These are phyloP conservation scores for Hemithea aestivaria DNA, from an alignment of 2,888 invertebrate genomes.

Conservation along the genomic window DNA sequence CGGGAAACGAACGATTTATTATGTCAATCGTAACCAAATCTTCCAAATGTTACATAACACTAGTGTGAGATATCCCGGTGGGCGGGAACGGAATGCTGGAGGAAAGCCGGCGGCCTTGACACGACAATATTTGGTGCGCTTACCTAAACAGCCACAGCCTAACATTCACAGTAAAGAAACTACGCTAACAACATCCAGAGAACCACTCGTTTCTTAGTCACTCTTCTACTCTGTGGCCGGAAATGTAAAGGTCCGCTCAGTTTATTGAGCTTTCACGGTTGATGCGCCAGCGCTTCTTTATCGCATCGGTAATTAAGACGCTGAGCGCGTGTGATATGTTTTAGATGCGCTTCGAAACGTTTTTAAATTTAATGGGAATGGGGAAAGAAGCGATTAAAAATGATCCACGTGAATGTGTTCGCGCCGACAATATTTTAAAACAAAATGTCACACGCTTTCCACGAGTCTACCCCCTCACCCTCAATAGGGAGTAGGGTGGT, in stretches of 20 bases:
- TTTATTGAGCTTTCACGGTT: constrained; percentile 64
- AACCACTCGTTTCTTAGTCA: constrained; percentile 15
- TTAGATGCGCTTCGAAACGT: constrained; percentile 8
- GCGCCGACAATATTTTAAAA: constrained; percentile 79
- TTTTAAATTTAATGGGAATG: constrained; percentile 28
- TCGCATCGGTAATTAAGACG: constrained; percentile 61
- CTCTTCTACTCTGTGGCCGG: constrained; percentile 41
- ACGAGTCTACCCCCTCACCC: constrained; percentile 61
- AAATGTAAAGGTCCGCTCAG: constrained; percentile 26
- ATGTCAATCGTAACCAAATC: constrained; percentile 65
- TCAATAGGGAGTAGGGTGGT: constrained; percentile 30
- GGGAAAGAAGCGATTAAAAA: constrained; percentile 69
- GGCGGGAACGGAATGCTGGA: constrained; percentile 74
- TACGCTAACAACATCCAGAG: constrained; percentile 29
- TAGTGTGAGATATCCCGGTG: constrained; percentile 74
- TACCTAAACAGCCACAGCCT: constrained; percentile 53
- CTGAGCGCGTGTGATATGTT: constrained; percentile 38
- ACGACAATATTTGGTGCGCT: constrained; percentile 70
- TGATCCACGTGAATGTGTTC: constrained; percentile 76
- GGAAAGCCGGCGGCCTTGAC: constrained; percentile 77
- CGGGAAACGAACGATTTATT: constrained; percentile 43
- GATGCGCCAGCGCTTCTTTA: constrained; percentile 57
- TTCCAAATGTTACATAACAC: constrained; percentile 66
- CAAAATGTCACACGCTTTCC: constrained; percentile 79
- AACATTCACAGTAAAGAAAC: constrained; percentile 24